These are phyloP conservation scores for Galagoides demidoff DNA, from an alignment of 2,797 vertebrate species.

Conservation along the genomic window DNA sequence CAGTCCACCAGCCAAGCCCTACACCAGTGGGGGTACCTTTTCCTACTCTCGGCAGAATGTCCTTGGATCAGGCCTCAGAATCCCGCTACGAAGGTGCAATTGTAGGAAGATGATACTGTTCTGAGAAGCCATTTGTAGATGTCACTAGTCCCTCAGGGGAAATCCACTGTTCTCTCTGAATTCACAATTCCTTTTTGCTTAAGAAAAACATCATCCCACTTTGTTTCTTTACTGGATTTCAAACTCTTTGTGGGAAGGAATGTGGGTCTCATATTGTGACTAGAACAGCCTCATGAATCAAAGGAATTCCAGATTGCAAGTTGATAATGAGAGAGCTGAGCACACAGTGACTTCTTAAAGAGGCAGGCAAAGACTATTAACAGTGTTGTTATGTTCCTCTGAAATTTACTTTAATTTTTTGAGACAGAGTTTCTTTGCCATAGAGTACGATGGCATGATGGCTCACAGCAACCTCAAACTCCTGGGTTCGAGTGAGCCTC, in stretches of 20 bases:
- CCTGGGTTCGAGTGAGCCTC: too few relatives aligned
- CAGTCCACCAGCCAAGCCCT: not conserved
- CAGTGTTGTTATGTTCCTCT: not conserved
- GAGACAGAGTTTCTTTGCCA: too few relatives aligned
- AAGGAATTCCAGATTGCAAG: not conserved
- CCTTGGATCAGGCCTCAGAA: not conserved
- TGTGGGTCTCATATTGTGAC: not conserved
- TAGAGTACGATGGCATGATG: too few relatives aligned
- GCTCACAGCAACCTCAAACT: too few relatives aligned
- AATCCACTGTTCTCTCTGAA: not conserved
- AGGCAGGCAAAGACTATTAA: conserved; percentile 6
- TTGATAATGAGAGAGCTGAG: not conserved
- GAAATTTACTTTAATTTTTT: not conserved
- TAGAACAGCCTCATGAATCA: not conserved
- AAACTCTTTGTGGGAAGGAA: not conserved
- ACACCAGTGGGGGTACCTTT: not conserved
- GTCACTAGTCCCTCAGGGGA: not conserved
- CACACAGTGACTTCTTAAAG: not conserved
- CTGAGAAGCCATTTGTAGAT: not conserved
- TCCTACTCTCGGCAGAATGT: not conserved
- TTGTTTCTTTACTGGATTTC: not conserved
- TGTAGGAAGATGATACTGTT: not conserved
- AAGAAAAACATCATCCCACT: not conserved
- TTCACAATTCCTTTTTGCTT: not conserved
- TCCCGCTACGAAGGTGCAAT: not conserved